Evolutionary conservation across 2,888 invertebrate species (phyloP).

Genomic region (Invenusta paracnida): DNA sequence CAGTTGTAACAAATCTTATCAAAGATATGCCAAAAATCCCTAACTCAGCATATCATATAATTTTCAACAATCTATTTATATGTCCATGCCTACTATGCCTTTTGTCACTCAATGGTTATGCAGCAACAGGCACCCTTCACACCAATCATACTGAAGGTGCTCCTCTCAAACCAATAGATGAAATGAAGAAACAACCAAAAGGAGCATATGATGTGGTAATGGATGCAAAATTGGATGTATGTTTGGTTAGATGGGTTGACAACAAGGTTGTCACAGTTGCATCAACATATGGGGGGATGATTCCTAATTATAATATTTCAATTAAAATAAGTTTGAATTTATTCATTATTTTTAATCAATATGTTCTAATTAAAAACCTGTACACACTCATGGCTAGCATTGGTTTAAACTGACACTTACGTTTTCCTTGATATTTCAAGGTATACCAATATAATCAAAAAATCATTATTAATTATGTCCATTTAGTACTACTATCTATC

Average conservation of each 20-base stretch:
- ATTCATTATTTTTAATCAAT: too few species aligned
- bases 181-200: not conserved
- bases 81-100: not conserved
- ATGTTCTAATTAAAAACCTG: too few species aligned
- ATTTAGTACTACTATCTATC: not conserved
- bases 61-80: not conserved
- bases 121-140: not conserved
- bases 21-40: not conserved
- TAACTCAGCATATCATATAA: not conserved
- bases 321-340: too few species aligned
- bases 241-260: not conserved
- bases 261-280: not conserved
- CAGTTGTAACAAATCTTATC: not conserved
- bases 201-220: not conserved
- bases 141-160: not conserved
- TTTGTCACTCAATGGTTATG: not conserved
- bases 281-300: not conserved
- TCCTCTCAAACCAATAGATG: not conserved
- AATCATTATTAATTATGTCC: not conserved
- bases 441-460: not conserved
- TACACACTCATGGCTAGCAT: not conserved
- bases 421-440: not conserved
- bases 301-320: too few species aligned
- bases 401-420: not conserved
- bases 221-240: not conserved